These are phyloP conservation scores for Lichenostomus cassidix DNA, from an alignment of 2,113 vertebrate genomes.

Conservation along the genomic window DNA sequence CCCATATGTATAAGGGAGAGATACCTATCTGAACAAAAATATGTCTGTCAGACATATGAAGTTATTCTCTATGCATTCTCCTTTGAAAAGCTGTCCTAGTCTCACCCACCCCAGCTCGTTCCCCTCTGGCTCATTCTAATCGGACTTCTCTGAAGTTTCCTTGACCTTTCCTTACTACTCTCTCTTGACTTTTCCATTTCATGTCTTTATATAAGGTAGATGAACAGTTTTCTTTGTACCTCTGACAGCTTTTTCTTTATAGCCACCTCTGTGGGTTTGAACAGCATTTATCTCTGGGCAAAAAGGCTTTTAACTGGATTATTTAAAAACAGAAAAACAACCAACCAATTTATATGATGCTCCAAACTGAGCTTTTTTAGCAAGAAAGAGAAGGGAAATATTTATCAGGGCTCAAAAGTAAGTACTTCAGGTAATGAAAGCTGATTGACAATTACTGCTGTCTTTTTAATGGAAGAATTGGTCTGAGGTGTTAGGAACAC, in stretches of 20 bases:
- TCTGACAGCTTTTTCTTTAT: background rate
- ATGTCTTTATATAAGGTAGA: background rate
- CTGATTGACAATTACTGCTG: background rate
- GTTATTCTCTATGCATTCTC: background rate
- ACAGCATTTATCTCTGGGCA: background rate
- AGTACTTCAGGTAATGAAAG: background rate
- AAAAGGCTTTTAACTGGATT: background rate
- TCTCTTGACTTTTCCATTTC: background rate
- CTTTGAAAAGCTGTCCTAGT: background rate
- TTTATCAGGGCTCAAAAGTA: background rate
- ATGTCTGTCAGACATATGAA: background rate
- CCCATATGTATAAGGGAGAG: background rate
- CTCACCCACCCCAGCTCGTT: background rate
- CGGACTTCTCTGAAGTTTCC: constrained; percentile 2
- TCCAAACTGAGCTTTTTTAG: background rate
- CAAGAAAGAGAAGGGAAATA: background rate
- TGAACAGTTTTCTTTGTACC: constrained; percentile 1
- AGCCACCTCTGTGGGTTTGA: background rate
- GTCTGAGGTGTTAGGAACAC: background rate
- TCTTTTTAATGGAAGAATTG: background rate
- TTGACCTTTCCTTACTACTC: constrained; percentile 7
- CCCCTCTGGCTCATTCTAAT: constrained; percentile 4
- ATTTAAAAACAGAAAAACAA: constrained; percentile 31
- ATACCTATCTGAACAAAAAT: background rate
- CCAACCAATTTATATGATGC: background rate